phyloP scores from a whole-genome alignment of 1,140 invertebrate species.

The Dryas iulia region DNA sequence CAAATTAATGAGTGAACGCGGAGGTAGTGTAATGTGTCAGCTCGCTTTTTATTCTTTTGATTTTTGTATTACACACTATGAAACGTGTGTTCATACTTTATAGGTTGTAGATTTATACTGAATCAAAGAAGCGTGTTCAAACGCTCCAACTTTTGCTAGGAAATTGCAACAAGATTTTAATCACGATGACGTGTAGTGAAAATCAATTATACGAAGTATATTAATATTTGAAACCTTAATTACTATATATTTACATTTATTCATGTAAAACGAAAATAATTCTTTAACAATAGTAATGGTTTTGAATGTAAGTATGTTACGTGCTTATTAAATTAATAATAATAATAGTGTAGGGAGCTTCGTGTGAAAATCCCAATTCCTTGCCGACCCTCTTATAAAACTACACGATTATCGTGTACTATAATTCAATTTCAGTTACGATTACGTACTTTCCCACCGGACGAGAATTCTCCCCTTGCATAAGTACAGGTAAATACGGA shows the following conservation, averaged over 20 bases:
- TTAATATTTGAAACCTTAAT: not conserved
- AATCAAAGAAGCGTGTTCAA: not conserved
- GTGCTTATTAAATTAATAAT: slow-evolving; percentile 19
- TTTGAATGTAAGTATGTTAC: not conserved
- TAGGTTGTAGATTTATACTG: not conserved
- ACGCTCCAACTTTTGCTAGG: not conserved
- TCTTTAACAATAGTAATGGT: not conserved
- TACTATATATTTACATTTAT: not conserved
- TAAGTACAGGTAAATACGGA: slow-evolving; percentile 67
- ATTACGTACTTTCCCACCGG: slow-evolving; percentile 69
- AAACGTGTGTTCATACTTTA: not conserved
- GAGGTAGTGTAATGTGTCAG: slow-evolving; percentile 55
- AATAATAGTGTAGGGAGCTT: slow-evolving; percentile 42
- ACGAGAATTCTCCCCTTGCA: slow-evolving; percentile 65
- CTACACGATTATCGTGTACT: slow-evolving; percentile 54
- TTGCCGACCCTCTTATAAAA: slow-evolving; percentile 55
- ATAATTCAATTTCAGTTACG: slow-evolving; percentile 71
- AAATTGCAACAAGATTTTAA: not conserved
- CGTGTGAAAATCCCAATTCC: slow-evolving; percentile 65
- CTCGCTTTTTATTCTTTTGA: slow-evolving; percentile 29
- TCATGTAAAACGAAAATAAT: not conserved
- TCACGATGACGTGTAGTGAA: not conserved
- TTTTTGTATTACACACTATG: slow-evolving; percentile 10
- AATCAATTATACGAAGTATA: not conserved
- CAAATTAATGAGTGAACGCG: slow-evolving; percentile 70